These are phyloP conservation scores for Mus spretus DNA, from an alignment of 2,797 vertebrate genomes.

Conservation along the genomic window DNA sequence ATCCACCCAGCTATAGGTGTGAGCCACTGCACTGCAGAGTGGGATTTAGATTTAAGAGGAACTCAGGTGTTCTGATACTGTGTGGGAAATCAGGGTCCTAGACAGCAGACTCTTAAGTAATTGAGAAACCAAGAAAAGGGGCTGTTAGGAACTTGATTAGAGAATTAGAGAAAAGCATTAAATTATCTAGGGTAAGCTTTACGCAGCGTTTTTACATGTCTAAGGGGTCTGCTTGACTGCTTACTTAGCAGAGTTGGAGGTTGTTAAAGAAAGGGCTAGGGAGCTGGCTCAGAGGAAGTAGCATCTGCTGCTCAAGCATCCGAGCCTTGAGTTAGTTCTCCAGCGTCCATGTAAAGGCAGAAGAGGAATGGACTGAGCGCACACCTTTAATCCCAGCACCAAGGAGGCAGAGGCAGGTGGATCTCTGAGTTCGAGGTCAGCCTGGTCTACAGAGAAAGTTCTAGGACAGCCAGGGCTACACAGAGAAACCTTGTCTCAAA, in stretches of 20 bases:
- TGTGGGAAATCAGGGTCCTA: background rate
- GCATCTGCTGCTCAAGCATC: background rate
- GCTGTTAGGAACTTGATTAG: background rate
- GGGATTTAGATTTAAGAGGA: background rate
- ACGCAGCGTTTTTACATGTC: background rate
- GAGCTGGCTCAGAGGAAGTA: too few species aligned
- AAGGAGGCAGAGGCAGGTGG: background rate
- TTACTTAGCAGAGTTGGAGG: background rate
- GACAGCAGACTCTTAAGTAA: background rate
- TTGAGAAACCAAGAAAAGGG: conserved; percentile 50
- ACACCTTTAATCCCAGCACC: background rate
- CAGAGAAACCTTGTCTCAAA: background rate
- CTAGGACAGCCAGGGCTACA: background rate
- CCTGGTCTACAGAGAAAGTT: background rate
- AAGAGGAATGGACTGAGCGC: background rate
- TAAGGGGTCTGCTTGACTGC: background rate
- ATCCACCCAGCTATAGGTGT: background rate
- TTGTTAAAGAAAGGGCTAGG: too few species aligned
- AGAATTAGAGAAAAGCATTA: conserved; percentile 37
- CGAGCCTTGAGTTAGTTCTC: background rate
- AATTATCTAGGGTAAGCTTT: conserved; percentile 45
- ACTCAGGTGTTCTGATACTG: background rate
- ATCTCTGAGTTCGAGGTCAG: background rate
- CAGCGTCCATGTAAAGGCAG: background rate
- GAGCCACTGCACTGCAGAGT: background rate